Evolutionary conservation across 2,797 vertebrate species (phyloP).

Genomic region (Phyllotis vaccarum): DNA sequence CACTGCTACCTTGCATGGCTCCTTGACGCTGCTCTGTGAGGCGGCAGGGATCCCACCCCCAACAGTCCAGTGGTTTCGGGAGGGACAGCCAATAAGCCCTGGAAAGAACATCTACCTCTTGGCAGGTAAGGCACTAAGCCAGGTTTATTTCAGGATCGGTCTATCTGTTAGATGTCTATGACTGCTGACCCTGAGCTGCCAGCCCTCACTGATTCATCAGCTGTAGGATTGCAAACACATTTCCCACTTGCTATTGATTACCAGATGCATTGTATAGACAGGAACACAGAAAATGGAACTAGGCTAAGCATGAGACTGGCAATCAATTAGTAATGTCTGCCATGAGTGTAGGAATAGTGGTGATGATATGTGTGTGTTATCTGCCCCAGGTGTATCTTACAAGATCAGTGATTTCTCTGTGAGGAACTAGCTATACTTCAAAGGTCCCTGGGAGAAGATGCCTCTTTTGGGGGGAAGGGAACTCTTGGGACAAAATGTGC

Average conservation of each 20-base stretch:
- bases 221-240: background rate
- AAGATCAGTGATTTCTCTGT: background rate
- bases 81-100: constrained; percentile 76
- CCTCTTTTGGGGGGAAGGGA: background rate
- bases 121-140: constrained; percentile 82
- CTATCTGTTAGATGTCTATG: background rate
- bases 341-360: background rate
- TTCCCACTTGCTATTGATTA: background rate
- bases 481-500: too few species aligned
- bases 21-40: constrained; percentile 86
- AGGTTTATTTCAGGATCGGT: background rate
- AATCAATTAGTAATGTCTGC: background rate
- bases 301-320: background rate
- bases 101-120: constrained; percentile 73
- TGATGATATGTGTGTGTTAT: accelerated
- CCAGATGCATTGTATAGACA: background rate
- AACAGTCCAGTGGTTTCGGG: constrained; percentile 82
- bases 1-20: constrained; percentile 76
- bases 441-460: background rate
- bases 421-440: background rate
- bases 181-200: background rate
- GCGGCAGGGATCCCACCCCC: constrained; percentile 85
- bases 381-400: background rate
- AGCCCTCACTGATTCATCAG: background rate
- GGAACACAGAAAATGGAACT: background rate